A percentile compares a stretch with the other conserved stretches of the same genome.
phyloP scores from a whole-genome alignment of 1,140 invertebrate species.

The Pseudomyrmex flavicornis region DNA sequence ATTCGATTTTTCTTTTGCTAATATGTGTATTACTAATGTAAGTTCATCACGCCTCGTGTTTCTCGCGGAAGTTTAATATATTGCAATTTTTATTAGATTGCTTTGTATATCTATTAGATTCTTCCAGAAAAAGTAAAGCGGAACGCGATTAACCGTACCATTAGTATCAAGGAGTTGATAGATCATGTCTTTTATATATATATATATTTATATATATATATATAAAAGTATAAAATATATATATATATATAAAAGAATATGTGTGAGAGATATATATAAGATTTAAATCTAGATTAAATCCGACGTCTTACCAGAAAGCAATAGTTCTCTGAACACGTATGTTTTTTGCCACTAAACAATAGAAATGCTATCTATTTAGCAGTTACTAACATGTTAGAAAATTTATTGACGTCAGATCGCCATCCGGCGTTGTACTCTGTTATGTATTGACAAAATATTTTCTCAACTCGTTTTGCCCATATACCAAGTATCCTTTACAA shows the following conservation, averaged over 20 bases:
- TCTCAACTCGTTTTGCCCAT: constrained; percentile 46
- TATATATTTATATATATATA: constrained; percentile 5
- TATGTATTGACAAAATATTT: constrained; percentile 55
- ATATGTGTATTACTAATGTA: not conserved
- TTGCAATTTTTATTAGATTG: not conserved
- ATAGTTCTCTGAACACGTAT: constrained; percentile 47
- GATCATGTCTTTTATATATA: constrained; percentile 45
- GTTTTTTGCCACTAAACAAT: constrained; percentile 38
- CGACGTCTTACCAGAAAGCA: constrained; percentile 51
- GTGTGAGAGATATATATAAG: constrained; percentile 17
- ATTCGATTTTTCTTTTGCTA: not conserved
- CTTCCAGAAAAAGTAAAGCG: constrained; percentile 41
- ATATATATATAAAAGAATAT: too few species aligned
- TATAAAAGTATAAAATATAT: constrained; percentile 1
- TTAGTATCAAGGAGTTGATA: constrained; percentile 39
- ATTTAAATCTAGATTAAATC: constrained; percentile 57
- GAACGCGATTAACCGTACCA: constrained; percentile 32
- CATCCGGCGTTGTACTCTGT: constrained; percentile 53
- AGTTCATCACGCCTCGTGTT: not conserved
- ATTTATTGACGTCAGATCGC: constrained; percentile 57
- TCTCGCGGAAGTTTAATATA: not conserved
- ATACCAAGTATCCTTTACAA: constrained; percentile 41
- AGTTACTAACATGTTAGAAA: constrained; percentile 44
- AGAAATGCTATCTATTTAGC: constrained; percentile 34
- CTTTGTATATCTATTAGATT: not conserved